Percentiles rank a stretch among this genome's conserved stretches.
These are phyloP conservation scores for Phoebastria nigripes DNA, from an alignment of 2,797 vertebrate genomes.

Conservation along the genomic window DNA sequence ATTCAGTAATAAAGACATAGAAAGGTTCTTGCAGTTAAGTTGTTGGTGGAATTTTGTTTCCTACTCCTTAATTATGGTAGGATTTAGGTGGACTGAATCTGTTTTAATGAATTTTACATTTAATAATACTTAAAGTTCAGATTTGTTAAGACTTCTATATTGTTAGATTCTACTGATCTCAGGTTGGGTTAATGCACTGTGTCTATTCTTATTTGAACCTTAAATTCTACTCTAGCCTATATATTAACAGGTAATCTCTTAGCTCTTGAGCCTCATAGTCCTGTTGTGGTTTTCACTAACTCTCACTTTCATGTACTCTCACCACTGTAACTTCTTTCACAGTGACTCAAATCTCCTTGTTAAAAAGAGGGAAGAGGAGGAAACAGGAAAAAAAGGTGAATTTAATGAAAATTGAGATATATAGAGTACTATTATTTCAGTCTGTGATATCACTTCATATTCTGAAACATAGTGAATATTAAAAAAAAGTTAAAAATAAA, in stretches of 20 bases:
- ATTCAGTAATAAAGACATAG: not conserved
- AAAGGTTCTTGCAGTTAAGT: not conserved
- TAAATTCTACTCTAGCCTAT: not conserved
- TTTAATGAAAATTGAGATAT: not conserved
- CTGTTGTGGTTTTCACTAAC: not conserved
- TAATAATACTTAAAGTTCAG: not conserved
- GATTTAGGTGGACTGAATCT: not conserved
- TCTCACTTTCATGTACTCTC: not conserved
- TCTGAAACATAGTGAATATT: not conserved
- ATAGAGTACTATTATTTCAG: not conserved
- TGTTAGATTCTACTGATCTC: not conserved
- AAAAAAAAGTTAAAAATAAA: not conserved
- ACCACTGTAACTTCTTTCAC: not conserved
- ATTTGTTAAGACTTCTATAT: not conserved
- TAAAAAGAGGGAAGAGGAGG: not conserved
- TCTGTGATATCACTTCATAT: not conserved
- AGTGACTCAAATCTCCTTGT: not conserved
- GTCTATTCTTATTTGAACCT: not conserved
- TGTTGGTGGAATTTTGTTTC: not conserved
- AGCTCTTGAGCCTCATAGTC: not conserved
- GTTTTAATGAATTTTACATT: not conserved
- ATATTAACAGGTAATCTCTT: not conserved
- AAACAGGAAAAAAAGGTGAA: not conserved
- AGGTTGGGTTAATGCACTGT: not conserved
- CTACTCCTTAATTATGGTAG: not conserved